Conservation (phyloP, 2,888 invertebrate species). For the Metallyticus violacea region DNA sequence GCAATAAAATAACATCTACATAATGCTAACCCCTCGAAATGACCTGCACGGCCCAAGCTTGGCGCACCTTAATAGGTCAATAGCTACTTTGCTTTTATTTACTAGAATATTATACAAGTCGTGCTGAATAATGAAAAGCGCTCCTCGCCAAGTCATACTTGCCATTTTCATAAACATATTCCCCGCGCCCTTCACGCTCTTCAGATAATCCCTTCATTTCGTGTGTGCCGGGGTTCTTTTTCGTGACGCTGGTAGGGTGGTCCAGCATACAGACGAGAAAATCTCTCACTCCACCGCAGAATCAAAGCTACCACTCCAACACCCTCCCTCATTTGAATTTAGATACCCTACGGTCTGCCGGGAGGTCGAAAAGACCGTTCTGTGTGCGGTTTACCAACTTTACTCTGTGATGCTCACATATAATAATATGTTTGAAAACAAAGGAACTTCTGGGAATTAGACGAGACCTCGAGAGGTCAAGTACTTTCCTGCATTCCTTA, state of each 20-base stretch:
- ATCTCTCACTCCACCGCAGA: neutral
- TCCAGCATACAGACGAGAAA: neutral
- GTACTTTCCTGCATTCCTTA: neutral
- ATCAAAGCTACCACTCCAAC: neutral
- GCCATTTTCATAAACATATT: neutral
- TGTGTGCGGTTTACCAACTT: neutral
- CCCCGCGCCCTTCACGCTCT: neutral
- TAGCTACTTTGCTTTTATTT: neutral
- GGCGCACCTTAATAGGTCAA: neutral
- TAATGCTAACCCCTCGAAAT: no score
- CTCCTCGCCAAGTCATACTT: neutral
- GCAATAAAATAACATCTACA: no score
- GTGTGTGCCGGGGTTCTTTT: neutral
- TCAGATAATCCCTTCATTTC: neutral
- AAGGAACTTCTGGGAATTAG: neutral
- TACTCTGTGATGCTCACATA: neutral
- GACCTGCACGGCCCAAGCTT: neutral
- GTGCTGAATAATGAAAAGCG: neutral
- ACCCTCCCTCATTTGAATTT: neutral
- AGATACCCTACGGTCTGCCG: neutral
- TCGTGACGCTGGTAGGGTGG: neutral
- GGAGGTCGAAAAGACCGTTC: neutral
- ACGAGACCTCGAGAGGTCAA: no score
- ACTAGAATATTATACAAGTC: neutral
- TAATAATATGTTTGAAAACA: neutral